Evolutionary conservation across 2,888 invertebrate genomes (phyloP), one percentile per base, ranked within the genome.

Genomic region (Eupeodes luniger): DNA sequence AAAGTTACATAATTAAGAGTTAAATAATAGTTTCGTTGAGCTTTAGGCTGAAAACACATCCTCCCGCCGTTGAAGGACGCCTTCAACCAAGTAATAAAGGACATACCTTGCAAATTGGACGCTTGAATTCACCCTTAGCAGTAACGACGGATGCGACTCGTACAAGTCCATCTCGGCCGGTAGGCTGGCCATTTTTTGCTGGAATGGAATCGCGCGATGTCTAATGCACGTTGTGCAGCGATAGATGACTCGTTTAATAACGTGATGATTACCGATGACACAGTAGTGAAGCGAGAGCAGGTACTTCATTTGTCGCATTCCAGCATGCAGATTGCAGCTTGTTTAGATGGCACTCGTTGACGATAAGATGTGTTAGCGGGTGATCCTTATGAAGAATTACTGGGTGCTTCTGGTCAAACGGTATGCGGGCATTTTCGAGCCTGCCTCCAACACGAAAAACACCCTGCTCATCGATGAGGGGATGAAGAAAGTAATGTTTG

Each of bases 101-200:
- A 51, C 85, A 85, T 59, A 85, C 16, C 59, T 82, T 89, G 16
- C 47, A 40, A 0, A 85, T 59, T 10, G 79, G 27, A 27, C 27
- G 27, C 27, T 27, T 27, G 27, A 27, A 27, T 27, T 27, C 27
- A 27, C 27, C 27, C 19, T 74, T 85, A 0, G 69, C 12, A 11
- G 89, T 86, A 27, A 40, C 59, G 9, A 87, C 64, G 5, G 84
- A 66, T 0, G 75, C 89, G 11, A 91, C 90, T 55, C 91, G 81
- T 11, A 91, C 90, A 0, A 90, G 67, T n/a, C 89, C 90, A 79
- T 91, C 91, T 6, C 66, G 12, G 27, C 91, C 91, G 84, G 85
- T n/a, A 88, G 27, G 27, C 55, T 69, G 12, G 27, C 85, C 80
- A 89, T 88, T 27, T 87, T 61, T 62, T 88, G 81, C n/a, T 55